phyloP scores from a whole-genome alignment of 1,140 invertebrate genomes.

The Hetaerina americana region DNA sequence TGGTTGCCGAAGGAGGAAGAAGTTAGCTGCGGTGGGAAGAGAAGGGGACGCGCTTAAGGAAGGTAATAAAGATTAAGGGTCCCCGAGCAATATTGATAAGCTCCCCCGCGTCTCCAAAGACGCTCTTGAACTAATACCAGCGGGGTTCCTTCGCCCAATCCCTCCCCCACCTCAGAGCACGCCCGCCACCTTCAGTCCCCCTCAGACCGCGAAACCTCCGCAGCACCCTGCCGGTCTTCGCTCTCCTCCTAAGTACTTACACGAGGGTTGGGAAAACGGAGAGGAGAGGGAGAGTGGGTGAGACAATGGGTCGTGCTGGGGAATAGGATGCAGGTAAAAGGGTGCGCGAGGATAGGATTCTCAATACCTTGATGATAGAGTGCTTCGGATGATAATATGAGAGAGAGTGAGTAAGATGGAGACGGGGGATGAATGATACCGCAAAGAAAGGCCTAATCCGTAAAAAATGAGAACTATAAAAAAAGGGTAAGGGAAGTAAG shows the following conservation, averaged over 20 bases:
- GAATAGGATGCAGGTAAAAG: neutral
- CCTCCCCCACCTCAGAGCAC: neutral
- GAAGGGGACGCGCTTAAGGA: too few species aligned
- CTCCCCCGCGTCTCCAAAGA: neutral
- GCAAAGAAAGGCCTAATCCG: too few species aligned
- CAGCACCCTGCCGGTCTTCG: neutral
- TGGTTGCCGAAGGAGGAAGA: too few species aligned
- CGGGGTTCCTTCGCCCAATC: too few species aligned
- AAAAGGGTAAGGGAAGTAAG: too few species aligned
- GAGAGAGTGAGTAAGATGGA: too few species aligned
- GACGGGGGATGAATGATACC: too few species aligned
- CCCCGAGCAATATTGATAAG: neutral
- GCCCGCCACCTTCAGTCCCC: neutral
- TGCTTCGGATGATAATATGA: neutral
- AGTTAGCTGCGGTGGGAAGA: too few species aligned
- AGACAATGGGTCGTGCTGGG: neutral
- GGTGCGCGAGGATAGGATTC: neutral
- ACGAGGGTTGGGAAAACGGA: too few species aligned
- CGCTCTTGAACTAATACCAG: too few species aligned
- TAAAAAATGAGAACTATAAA: too few species aligned
- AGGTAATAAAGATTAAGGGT: neutral
- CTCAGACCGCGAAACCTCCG: neutral
- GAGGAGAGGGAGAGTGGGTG: too few species aligned
- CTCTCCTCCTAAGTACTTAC: neutral
- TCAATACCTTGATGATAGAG: neutral